Percentiles rank a stretch among this genome's conserved stretches.
phyloP scores from a whole-genome alignment of 1,140 invertebrate genomes.

The Campoletis sonorensis region DNA sequence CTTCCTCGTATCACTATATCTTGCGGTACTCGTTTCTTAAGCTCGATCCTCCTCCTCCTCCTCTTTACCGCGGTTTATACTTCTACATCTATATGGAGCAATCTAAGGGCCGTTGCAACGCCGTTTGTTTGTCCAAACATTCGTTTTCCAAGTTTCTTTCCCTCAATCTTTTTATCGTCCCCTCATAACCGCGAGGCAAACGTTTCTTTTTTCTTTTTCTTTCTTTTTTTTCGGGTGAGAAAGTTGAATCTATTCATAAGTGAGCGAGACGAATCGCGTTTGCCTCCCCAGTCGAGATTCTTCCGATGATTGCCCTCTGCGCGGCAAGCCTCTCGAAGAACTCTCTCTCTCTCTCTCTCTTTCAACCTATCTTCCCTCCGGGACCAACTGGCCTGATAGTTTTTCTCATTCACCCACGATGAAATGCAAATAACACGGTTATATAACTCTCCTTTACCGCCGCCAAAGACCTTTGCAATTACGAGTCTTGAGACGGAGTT shows the following conservation, averaged over 20 bases:
- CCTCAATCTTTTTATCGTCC: not conserved
- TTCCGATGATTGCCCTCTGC: not conserved
- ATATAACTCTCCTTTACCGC: not conserved
- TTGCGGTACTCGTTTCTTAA: not conserved
- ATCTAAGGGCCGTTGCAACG: not conserved
- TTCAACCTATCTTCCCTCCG: not conserved
- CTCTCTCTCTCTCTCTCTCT: too few relatives aligned
- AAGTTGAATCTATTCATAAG: slow-evolving; percentile 12
- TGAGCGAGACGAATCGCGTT: not conserved
- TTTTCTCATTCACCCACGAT: not conserved
- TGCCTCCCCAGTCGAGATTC: not conserved
- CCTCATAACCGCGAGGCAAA: slow-evolving; percentile 3
- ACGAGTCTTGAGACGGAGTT: not conserved
- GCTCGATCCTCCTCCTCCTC: not conserved
- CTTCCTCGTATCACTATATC: not conserved
- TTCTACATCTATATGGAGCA: not conserved
- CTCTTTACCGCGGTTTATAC: not conserved
- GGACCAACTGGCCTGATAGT: slow-evolving; percentile 2
- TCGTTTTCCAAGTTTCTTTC: not conserved
- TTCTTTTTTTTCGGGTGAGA: not conserved
- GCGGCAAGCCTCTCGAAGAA: not conserved
- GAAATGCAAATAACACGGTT: slow-evolving; percentile 7
- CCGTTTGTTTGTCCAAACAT: slow-evolving; percentile 5
- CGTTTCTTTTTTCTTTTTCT: not conserved
- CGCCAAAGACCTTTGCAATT: slow-evolving; percentile 1